Base-by-base conservation (phyloP, 2,797 vertebrate genomes). In the Manis crassicaudata region DNA sequence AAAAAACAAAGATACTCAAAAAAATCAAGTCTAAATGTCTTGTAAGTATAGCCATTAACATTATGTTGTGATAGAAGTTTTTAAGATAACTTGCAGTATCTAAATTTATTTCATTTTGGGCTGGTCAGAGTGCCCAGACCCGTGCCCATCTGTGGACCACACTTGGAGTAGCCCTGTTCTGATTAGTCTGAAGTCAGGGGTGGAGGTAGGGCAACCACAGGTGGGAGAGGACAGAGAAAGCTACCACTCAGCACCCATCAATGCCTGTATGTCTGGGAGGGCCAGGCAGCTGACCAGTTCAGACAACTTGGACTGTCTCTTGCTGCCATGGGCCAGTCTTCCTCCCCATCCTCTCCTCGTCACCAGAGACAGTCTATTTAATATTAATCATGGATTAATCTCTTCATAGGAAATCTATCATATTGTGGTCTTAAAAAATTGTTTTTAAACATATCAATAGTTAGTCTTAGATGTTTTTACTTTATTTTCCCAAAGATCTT, bases 171-270 rank as follows among this genome's bases (percentile, higher is more conserved):
- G 7, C 8, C 11, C 8, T n/a, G 46, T 1, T 63, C 12, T n/a
- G 11, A 72, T 73, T 21, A 7, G 13, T 60, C 25, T 70, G 37
- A 0, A 3, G 18, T 27, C 40, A 65, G 3, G 50, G 5, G 2
- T 25, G 18, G 10, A n/a, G 18, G n/a, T 25, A 56, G 25, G 27
- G 2, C 5, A 35, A 25, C 27, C 9, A 27, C 18, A 77, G 35
- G 62, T 52, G 5, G n/a, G 13, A 46, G 52, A 37, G 23, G 17
- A 18, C 9, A 0, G 6, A 35, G 18, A 60, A 54, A 52, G n/a
- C 23, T 35, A 9, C n/a, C 40, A 10, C 9, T 1, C 6, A 6
- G 35, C 29, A 29, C 0, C 0, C 4, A 43, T 56, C 37, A 23
- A 8, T 1, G 11, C 21, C 25, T n/a, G 1, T 6, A n/a, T 8